Conservation (phyloP, 2,797 vertebrate species). For the Acropternis orthonyx region DNA sequence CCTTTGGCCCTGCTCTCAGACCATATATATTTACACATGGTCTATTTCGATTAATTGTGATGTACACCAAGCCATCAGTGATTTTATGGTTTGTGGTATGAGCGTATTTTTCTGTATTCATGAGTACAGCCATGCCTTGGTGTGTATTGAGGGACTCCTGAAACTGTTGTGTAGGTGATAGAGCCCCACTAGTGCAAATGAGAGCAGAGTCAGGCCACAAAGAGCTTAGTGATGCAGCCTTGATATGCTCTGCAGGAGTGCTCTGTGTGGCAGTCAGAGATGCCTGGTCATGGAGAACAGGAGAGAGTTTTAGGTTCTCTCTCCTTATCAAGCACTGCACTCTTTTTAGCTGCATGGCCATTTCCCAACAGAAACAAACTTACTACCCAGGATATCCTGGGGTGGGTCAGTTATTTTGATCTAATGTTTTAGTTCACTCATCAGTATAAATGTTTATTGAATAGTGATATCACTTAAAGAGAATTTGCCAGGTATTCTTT, state of each 20-base stretch:
- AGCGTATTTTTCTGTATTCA: not conserved
- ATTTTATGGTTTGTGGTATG: not conserved
- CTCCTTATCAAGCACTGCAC: not conserved
- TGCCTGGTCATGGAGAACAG: not conserved
- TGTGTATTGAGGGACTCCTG: not conserved
- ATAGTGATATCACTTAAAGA: not conserved
- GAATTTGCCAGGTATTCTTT: not conserved
- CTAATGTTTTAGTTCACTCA: not conserved
- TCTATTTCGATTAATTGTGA: not conserved
- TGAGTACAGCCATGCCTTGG: not conserved
- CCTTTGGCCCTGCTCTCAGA: not conserved
- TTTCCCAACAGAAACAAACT: not conserved
- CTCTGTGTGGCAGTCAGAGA: not conserved
- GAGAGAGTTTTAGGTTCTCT: not conserved
- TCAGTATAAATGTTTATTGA: not conserved
- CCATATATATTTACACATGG: not conserved
- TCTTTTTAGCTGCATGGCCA: not conserved
- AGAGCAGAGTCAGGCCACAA: not conserved
- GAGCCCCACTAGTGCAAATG: not conserved
- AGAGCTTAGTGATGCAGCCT: not conserved
- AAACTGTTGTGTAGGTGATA: not conserved
- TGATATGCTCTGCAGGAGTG: rapidly evolving
- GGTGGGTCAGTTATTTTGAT: not conserved
- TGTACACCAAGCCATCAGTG: not conserved
- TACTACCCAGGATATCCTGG: not conserved